Base-by-base conservation (phyloP, 2,888 invertebrate genomes). In the Heliconius ethilla region DNA sequence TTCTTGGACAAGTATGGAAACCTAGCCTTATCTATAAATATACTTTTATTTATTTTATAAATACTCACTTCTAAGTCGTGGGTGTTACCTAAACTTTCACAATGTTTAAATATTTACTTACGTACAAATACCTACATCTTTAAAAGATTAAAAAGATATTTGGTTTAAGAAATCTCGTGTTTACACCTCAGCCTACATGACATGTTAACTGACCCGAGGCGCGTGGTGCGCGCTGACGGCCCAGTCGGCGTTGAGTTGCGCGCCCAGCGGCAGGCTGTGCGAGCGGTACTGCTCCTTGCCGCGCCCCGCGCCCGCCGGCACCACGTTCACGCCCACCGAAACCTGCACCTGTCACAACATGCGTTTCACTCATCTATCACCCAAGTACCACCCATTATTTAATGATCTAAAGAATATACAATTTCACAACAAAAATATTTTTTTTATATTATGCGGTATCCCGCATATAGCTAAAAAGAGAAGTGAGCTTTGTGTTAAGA, bases 201-300 rank as follows among this genome's bases (percentile, higher is more conserved):
- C 7, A 63, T 29, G 27, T 13, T 27, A 15, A 65, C 78, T 76
- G 66, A 82, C 82, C 78, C 81, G 74, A 51, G 89, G 86, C 66
- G 85, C 84, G 82, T 90, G 83, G 95, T 95, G 27, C 90, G 86
- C 86, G 80, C 83, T 86, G 78, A 93, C 90, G 78, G 84, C 84
- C 94, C 94, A 93, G 82, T 93, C 93, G 10, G 92, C 86, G 86
- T 90, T 89, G 81, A 96, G 89, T 84, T 95, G 95, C 75, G 95
- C 92, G 86, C 95, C 96, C 45, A 96, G 87, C 25, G 96, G 96
- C 84, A 96, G 85, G 85, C 96, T 96, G 88, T 95, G 95, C 80
- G 96, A 96, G 65, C 96, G 94, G 86, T 93, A 95, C 88, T 95
- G 95, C 83, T 96, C 96, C 87, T 92, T 91, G 80, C 86, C 81